Base-by-base conservation (phyloP, 2,797 vertebrate species). In the Nothura maculosa region DNA sequence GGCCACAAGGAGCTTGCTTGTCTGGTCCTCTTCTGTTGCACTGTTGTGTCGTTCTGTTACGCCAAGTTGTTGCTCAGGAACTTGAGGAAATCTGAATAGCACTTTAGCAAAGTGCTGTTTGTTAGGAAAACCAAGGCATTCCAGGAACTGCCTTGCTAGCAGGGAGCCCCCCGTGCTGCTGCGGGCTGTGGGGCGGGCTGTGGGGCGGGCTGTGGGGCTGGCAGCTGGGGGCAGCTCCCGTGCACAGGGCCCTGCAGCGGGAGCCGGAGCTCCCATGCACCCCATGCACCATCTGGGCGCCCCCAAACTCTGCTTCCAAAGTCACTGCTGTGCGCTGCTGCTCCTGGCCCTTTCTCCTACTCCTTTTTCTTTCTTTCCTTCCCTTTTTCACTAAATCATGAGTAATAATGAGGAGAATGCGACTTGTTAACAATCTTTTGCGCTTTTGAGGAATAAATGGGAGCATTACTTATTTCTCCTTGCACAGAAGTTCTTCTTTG, bases 311-410 rank as follows among this genome's bases (percentile, higher is more conserved):
- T 30, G 6, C 32, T 91, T 94, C 93, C 47, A 89, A 74, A 94
- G 67, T 43, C 69, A 34, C 78, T 87, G 55, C 94, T 94, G 79
- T 64, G 38, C 89, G 93, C 94, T 92, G 13, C 84, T 90, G 83
- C 0, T 0, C 30, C 60, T 89, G 73, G 62, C 89, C 92, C 90
- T 94, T 90, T 72, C 87, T 93, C 25, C 81, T 48, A 22, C 36
- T 91, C 72, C 45, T 93, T 90, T 66, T 42, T 2, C 40, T 90
- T 83, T 81, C 24, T 90, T 87, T 86, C 40, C 48, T 83, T 85
- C 76, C 10, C 36, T 81, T 20, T 91, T 90, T 43, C 20, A 54
- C 2, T 0, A 30, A 32, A 40, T 66, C 14, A 8, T 87, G 90
- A 94, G 94, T 95, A 85, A 63, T 87, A 94, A 94, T 57, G 52